Percentiles rank a stretch among this genome's conserved stretches.
These are phyloP conservation scores for pig (Sus scrofa) DNA, from an alignment of 2,113 vertebrate genomes.

Conservation along the genomic window DNA sequence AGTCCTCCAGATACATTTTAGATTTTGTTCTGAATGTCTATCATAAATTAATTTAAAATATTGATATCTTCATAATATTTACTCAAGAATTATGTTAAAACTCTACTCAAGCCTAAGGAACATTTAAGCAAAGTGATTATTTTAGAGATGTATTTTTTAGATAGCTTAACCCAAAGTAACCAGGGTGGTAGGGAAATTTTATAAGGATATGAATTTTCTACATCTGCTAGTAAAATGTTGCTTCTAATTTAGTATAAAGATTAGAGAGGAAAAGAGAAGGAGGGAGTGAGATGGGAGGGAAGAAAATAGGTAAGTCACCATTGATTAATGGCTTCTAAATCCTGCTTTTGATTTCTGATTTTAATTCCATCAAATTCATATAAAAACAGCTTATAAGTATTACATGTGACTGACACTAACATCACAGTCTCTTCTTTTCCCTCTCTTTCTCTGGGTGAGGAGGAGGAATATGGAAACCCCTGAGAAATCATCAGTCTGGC, in stretches of 20 bases:
- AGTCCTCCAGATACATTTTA: not conserved
- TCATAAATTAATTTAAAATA: slow-evolving; percentile 20
- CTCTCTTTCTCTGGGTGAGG: not conserved
- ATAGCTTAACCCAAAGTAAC: not conserved
- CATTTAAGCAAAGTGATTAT: not conserved
- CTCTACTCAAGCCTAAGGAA: not conserved
- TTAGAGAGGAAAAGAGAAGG: not conserved
- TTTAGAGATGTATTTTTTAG: not conserved
- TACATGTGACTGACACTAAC: not conserved
- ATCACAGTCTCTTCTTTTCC: not conserved
- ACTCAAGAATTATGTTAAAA: not conserved
- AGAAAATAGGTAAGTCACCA: not conserved
- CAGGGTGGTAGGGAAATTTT: not conserved
- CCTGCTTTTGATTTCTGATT: not conserved
- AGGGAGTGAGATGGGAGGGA: not conserved
- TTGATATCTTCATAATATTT: not conserved
- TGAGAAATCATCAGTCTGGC: not conserved
- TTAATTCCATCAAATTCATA: not conserved
- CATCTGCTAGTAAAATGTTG: not conserved
- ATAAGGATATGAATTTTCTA: not conserved
- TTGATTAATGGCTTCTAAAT: not conserved
- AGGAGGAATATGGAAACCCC: not conserved
- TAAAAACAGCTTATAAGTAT: not conserved
- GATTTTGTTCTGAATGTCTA: not conserved
- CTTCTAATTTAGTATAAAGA: not conserved